Evolutionary conservation across 2,113 vertebrate genomes (phyloP).

Genomic region (Noctilio leporinus): DNA sequence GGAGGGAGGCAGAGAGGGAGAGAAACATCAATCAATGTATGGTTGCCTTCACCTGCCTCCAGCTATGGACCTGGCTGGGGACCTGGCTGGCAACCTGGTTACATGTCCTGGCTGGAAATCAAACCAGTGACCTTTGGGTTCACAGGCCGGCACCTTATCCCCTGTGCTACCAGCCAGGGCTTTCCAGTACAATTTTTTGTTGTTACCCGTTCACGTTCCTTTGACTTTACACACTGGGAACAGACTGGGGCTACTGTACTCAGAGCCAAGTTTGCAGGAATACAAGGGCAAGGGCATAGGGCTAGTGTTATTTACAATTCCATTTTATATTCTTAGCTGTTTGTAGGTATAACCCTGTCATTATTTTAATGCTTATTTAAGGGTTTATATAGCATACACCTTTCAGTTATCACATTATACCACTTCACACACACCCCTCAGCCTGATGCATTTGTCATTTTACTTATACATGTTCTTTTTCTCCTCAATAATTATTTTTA

Average conservation of each 20-base stretch:
- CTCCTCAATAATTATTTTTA: not conserved
- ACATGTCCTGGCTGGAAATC: too few species aligned
- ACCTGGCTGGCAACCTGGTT: too few species aligned
- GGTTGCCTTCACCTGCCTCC: too few species aligned
- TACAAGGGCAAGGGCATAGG: not conserved
- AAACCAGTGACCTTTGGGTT: too few species aligned
- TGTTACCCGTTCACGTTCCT: not conserved
- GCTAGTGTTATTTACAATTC: not conserved
- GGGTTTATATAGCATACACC: not conserved
- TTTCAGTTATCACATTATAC: not conserved
- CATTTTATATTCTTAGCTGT: not conserved
- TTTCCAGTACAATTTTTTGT: not conserved
- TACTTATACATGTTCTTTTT: not conserved
- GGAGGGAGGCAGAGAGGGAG: too few species aligned
- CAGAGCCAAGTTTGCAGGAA: not conserved
- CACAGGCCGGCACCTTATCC: too few species aligned
- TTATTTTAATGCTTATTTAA: not conserved
- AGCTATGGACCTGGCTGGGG: too few species aligned
- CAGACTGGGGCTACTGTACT: not conserved
- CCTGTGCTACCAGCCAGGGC: too few species aligned
- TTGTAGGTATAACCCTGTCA: not conserved
- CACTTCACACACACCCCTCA: not conserved
- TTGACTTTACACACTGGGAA: not conserved
- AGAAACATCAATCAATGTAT: too few species aligned
- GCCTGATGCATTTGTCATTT: not conserved